phyloP scores from a whole-genome alignment of 2,113 vertebrate genomes.

The Mormoops blainvillei region DNA sequence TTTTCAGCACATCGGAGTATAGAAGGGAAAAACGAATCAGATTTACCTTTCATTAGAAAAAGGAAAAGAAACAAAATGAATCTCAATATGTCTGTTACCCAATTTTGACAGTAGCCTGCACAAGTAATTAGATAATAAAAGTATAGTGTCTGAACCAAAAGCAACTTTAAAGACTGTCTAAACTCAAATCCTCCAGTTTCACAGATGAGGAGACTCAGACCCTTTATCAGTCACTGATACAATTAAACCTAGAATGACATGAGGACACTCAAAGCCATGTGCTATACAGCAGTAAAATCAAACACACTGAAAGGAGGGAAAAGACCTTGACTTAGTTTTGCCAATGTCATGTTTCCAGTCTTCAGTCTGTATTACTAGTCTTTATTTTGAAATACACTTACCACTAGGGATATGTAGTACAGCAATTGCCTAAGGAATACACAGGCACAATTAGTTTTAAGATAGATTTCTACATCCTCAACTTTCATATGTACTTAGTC shows the following conservation, averaged over 20 bases:
- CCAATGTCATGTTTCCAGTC: not conserved
- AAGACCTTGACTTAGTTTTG: not conserved
- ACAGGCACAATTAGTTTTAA: not conserved
- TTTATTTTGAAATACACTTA: not conserved
- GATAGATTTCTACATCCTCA: not conserved
- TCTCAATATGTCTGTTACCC: not conserved
- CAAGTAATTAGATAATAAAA: not conserved
- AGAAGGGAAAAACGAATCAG: not conserved
- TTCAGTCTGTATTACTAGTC: not conserved
- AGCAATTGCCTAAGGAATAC: not conserved
- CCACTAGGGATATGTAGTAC: not conserved
- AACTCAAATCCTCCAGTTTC: not conserved
- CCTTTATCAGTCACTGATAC: not conserved
- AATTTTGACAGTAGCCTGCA: not conserved
- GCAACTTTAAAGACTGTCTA: not conserved
- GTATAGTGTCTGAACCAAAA: not conserved
- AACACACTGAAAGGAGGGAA: not conserved
- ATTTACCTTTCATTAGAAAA: not conserved
- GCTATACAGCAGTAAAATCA: not conserved
- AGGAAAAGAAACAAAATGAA: not conserved
- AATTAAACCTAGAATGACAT: not conserved
- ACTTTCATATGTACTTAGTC: not conserved
- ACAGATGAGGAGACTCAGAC: not conserved
- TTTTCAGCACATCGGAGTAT: not conserved
- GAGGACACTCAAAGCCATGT: not conserved